Evolutionary conservation across 2,888 invertebrate genomes (phyloP).

Genomic region (Acleris emargana): DNA sequence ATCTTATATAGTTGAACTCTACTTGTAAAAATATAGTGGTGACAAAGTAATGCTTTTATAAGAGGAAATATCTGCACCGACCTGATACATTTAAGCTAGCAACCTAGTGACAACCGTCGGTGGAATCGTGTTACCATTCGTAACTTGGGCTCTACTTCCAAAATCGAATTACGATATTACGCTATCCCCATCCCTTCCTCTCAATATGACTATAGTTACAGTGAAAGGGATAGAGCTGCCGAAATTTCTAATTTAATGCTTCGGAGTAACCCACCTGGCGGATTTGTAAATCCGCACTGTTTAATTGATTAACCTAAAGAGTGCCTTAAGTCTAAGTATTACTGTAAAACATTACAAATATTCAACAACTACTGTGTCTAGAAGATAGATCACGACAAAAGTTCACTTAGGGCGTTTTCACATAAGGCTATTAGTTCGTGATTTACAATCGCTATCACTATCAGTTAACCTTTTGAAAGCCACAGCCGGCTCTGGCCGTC

Average conservation of each 20-base stretch:
- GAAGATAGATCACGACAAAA: not conserved
- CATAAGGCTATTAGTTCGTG: too few species aligned
- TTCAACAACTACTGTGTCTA: not conserved
- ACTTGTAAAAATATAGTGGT: not conserved
- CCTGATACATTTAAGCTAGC: slow-evolving; percentile 46
- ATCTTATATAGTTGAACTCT: too few species aligned
- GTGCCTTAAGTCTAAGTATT: slow-evolving; percentile 17
- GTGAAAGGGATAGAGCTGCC: too few species aligned
- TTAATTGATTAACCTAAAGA: slow-evolving; percentile 10
- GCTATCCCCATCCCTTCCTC: too few species aligned
- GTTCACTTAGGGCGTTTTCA: too few species aligned
- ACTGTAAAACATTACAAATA: slow-evolving; percentile 57
- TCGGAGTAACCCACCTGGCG: slow-evolving; percentile 28
- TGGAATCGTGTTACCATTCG: slow-evolving; percentile 81
- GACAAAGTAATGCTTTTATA: slow-evolving; percentile 23
- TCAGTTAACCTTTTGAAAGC: too few species aligned
- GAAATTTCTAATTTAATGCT: too few species aligned
- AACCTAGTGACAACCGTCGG: slow-evolving; percentile 76
- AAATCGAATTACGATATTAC: too few species aligned
- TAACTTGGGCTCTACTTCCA: slow-evolving; percentile 39
- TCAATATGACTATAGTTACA: too few species aligned
- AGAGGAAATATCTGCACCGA: slow-evolving; percentile 26
- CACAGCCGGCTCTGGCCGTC: too few species aligned
- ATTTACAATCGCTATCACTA: too few species aligned
- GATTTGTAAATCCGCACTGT: slow-evolving; percentile 40